These are phyloP conservation scores for Oreotrochilus melanogaster DNA, from an alignment of 2,113 vertebrate species.

Conservation along the genomic window DNA sequence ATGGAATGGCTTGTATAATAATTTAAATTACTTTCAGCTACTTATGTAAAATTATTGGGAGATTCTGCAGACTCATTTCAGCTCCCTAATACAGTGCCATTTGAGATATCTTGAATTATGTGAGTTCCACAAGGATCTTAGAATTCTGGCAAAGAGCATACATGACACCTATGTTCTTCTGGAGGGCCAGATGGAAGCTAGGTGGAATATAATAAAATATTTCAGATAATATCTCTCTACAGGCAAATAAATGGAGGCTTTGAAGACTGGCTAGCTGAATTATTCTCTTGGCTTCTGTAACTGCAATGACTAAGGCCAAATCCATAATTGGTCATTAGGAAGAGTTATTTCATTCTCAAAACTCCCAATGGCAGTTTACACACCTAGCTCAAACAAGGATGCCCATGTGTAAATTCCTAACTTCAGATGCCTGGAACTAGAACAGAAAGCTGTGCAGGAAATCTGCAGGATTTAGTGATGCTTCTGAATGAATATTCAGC, in stretches of 20 bases:
- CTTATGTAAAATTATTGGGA: not conserved
- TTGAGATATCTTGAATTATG: not conserved
- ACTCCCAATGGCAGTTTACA: not conserved
- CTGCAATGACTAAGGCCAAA: not conserved
- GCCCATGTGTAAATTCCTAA: not conserved
- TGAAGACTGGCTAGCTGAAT: not conserved
- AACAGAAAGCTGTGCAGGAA: not conserved
- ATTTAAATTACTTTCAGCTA: not conserved
- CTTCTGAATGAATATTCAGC: not conserved
- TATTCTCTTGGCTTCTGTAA: not conserved
- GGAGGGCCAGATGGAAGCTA: not conserved
- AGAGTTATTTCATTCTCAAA: not conserved
- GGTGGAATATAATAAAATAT: not conserved
- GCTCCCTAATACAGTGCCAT: not conserved
- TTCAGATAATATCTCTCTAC: not conserved
- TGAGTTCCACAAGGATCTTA: not conserved
- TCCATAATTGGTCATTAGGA: slow-evolving; percentile 1
- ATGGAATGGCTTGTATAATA: not conserved
- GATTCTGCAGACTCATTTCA: not conserved
- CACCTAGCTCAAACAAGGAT: not conserved
- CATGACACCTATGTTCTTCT: not conserved
- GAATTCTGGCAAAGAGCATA: not conserved
- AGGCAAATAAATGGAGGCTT: not conserved
- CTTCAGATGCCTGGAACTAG: not conserved
- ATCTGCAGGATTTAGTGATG: not conserved